Conservation (phyloP, 92 coral and sea anemone species). For the Zoanthus sociatus region DNA sequence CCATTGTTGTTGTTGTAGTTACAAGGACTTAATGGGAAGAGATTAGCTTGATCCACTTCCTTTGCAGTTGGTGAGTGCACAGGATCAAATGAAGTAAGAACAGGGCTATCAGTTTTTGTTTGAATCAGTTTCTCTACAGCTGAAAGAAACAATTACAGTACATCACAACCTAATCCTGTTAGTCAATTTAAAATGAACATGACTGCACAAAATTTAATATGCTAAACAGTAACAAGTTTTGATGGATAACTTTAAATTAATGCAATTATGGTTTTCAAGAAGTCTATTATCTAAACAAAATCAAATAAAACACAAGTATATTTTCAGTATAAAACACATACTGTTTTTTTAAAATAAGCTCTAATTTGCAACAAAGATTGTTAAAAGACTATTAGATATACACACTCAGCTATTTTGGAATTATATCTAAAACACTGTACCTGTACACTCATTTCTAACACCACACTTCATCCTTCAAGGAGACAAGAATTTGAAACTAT, state of each 20-base stretch:
- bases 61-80: constrained; percentile 80
- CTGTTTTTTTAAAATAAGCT: too few relatives aligned
- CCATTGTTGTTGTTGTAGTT: constrained; percentile 45
- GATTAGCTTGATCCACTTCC: constrained; percentile 72
- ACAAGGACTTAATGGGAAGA: constrained; percentile 72
- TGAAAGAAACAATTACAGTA: constrained; percentile 26
- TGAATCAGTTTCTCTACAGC: constrained; percentile 96
- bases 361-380: neutral
- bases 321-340: too few relatives aligned
- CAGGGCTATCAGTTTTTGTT: constrained; percentile 87
- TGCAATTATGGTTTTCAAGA: too few relatives aligned
- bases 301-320: too few relatives aligned
- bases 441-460: constrained; percentile 2
- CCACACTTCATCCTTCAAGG: constrained; percentile 27
- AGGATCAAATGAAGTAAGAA: constrained; percentile 91
- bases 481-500: neutral
- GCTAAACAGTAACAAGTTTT: too few relatives aligned
- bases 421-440: neutral
- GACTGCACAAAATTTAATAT: too few relatives aligned
- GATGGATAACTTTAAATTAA: too few relatives aligned
- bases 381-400: neutral
- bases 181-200: too few relatives aligned
- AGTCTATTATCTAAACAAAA: too few relatives aligned
- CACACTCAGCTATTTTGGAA: neutral
- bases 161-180: neutral